These are phyloP conservation scores for Eremophila alpestris DNA, from an alignment of 2,797 vertebrate species.

Conservation along the genomic window DNA sequence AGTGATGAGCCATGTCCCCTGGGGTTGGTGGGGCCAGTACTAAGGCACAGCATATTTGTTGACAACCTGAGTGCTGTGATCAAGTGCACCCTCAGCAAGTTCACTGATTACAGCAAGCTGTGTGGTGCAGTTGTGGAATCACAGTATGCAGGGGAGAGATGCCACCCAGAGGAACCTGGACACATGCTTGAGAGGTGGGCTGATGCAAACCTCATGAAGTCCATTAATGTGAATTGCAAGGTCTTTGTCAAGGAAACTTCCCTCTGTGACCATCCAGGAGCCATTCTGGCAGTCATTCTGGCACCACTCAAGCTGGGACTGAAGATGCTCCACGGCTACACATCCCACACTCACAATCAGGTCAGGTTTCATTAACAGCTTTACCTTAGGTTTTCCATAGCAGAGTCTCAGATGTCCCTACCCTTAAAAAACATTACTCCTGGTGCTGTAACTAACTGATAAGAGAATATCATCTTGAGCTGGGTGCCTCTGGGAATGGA, in stretches of 20 bases:
- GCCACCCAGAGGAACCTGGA: background rate
- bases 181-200: accelerated
- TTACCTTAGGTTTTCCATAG: background rate
- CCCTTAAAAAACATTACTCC: background rate
- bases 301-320: background rate
- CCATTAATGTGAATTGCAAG: background rate
- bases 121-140: background rate
- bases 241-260: background rate
- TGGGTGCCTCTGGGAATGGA: background rate
- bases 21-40: accelerated
- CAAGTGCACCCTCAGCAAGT: background rate
- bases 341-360: accelerated
- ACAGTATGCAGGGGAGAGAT: background rate
- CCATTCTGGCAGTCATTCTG: background rate
- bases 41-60: background rate
- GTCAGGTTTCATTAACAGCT: background rate
- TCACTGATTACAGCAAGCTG: accelerated
- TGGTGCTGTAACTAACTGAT: background rate
- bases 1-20: background rate
- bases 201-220: background rate
- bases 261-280: background rate
- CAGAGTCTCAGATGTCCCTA: background rate
- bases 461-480: background rate
- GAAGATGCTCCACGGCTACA: accelerated
- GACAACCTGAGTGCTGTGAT: too few species aligned